Base-by-base conservation (phyloP, 2,797 vertebrate genomes). In the Oreochromis grahami region DNA sequence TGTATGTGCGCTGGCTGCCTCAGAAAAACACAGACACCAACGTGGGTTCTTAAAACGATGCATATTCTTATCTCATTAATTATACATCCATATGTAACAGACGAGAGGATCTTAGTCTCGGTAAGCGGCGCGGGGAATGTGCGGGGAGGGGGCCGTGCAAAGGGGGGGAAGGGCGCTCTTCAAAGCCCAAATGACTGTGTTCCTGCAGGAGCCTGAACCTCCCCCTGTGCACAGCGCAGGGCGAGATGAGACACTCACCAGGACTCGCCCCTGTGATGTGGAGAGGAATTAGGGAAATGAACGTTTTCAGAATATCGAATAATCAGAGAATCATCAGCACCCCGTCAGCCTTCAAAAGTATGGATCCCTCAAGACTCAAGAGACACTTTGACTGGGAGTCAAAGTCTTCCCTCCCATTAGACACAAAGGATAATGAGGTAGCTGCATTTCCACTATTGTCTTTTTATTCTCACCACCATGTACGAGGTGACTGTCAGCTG, bases 11-110 rank as follows among this genome's bases (percentile, higher is more conserved):
- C 63, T 52, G 10, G 8, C 79, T 77, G 74, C 86, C 53, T 76
- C 87, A 60, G 76, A 94, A 94, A 95, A 95, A 91, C 89, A 91
- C 90, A 95, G 94, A 94, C 93, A 76, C 92, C 91, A 88, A 89
- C 85, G 84, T 85, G 87, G 90, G 84, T 94, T 94, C 94, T 95
- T 93, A 95, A 95, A 96, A 92, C 88, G 93, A 95, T 95, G 95
- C 95, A 95, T 95, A 95, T 95, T 95, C 94, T 94, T 94, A 93
- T 95, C 95, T 96, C 95, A 96, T 96, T 96, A 96, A 96, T 96
- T 96, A 96, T 96, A 96, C 95, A 96, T 96, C 95, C 95, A 95
- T 96, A 95, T 96, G 95, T 96, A 96, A 95, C 94, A 96, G 95
- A 96, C 95, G 94, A 95, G 95, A 95, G 94, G 93, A 95, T 96